These are phyloP conservation scores for Balanococcus diminutus DNA, from an alignment of 2,888 invertebrate species.

Conservation along the genomic window DNA sequence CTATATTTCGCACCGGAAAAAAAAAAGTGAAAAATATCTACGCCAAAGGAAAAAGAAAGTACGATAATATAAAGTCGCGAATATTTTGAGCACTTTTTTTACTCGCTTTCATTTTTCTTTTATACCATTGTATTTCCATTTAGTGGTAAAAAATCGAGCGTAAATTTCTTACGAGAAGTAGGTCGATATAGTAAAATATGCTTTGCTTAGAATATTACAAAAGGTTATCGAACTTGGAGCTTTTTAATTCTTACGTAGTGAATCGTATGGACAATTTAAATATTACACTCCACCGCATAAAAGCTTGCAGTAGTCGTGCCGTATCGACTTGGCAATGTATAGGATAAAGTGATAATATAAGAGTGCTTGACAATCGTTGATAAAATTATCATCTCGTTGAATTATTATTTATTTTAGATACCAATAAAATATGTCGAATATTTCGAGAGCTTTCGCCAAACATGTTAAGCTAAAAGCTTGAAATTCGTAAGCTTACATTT, in stretches of 20 bases:
- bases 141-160: background rate
- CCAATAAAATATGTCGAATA: constrained; percentile 6
- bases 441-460: background rate
- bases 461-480: background rate
- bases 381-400: constrained; percentile 19
- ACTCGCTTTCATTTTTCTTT: background rate
- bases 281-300: background rate
- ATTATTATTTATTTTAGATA: constrained; percentile 22
- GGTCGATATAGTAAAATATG: constrained; percentile 27
- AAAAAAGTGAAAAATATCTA: background rate
- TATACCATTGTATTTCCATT: background rate
- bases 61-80: background rate
- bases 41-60: background rate
- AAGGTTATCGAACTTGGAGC: constrained; percentile 13
- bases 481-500: background rate
- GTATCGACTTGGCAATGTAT: background rate
- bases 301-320: background rate
- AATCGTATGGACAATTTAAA: background rate
- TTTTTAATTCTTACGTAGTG: constrained; percentile 5
- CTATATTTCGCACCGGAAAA: background rate
- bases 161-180: constrained; percentile 31
- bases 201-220: background rate
- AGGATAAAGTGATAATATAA: background rate
- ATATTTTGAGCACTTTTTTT: background rate
- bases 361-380: background rate